These are phyloP conservation scores for Nysson spinosus DNA, from an alignment of 2,888 invertebrate species.

Conservation along the genomic window DNA sequence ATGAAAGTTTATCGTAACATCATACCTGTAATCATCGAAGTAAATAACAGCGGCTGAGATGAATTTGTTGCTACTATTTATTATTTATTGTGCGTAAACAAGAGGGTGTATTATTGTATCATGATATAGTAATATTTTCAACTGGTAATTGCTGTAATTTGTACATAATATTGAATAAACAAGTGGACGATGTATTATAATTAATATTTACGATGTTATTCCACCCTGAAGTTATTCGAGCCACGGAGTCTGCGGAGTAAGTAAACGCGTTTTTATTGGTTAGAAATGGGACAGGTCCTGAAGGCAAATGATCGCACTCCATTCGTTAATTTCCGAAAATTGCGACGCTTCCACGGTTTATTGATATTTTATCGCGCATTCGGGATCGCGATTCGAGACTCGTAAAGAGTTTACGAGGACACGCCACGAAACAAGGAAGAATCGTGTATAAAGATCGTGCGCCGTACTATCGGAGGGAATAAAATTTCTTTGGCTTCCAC, in stretches of 20 bases:
- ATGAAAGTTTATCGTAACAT: too few relatives aligned
- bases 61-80: constrained; percentile 30
- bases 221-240: too few relatives aligned
- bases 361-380: constrained; percentile 4
- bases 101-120: neutral
- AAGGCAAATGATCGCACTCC: too few relatives aligned
- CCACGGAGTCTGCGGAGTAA: too few relatives aligned
- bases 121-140: constrained; percentile 3
- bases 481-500: constrained; percentile 45
- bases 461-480: constrained; percentile 15
- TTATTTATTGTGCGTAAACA: constrained; percentile 38
- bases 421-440: constrained; percentile 15
- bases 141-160: constrained; percentile 37
- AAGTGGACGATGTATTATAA: constrained; percentile 10
- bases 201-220: too few relatives aligned
- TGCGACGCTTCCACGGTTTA: neutral
- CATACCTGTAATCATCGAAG: too few relatives aligned
- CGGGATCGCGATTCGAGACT: neutral
- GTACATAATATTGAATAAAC: constrained; percentile 61
- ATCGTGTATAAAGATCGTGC: constrained; percentile 2
- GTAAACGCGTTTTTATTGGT: too few relatives aligned
- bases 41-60: too few relatives aligned
- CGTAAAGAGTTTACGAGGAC: constrained; percentile 22
- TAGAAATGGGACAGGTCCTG: too few relatives aligned
- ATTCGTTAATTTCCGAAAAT: too few relatives aligned